Evolutionary conservation across 2,113 vertebrate genomes (phyloP).

Genomic region (Barnardius zonarius): DNA sequence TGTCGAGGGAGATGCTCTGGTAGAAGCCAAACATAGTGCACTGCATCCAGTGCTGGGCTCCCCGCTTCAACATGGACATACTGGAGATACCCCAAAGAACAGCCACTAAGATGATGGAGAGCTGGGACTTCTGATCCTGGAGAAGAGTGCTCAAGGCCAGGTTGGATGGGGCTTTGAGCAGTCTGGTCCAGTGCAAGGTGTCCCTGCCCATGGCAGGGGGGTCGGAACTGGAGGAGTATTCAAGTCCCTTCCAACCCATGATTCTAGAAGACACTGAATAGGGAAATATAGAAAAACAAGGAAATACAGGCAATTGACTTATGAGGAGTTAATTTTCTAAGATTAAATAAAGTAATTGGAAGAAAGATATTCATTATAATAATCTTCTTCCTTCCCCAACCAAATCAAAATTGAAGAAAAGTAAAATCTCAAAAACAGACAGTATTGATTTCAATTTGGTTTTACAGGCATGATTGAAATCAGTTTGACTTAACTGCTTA

Average conservation of each 20-base stretch:
- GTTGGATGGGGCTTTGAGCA: background rate
- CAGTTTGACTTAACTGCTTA: background rate
- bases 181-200: too few relatives aligned
- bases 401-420: background rate
- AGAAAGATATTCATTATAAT: background rate
- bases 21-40: background rate
- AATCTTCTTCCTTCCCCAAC: background rate
- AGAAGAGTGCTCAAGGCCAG: background rate
- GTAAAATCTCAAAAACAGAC: background rate
- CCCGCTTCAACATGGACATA: background rate
- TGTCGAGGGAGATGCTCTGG: background rate
- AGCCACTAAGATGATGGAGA: background rate
- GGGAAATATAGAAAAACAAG: background rate
- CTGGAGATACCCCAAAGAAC: background rate
- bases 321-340: background rate
- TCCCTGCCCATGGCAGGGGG: accelerated
- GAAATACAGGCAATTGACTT: background rate
- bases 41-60: background rate
- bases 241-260: background rate
- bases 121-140: background rate
- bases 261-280: background rate
- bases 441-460: background rate
- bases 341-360: background rate
- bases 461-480: background rate
- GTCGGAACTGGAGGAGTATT: background rate